phyloP scores from a whole-genome alignment of 2,888 invertebrate species.

The Cephus nigrinus region DNA sequence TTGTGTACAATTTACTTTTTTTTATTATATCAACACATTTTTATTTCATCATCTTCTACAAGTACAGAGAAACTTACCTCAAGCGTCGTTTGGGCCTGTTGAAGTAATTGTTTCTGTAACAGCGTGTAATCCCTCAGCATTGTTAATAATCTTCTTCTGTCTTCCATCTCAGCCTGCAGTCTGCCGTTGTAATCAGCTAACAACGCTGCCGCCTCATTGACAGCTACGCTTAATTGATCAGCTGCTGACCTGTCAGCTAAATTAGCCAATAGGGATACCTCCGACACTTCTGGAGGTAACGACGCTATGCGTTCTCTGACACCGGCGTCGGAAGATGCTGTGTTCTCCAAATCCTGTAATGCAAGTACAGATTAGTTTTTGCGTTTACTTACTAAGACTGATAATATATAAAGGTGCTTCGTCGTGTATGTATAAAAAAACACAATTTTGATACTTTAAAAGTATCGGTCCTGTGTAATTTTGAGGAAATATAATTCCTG shows the following conservation, averaged over 20 bases:
- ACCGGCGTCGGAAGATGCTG: slow-evolving; percentile 94
- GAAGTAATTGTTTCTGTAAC: slow-evolving; percentile 86
- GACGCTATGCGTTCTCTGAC: slow-evolving; percentile 94
- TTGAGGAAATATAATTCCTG: too few species aligned
- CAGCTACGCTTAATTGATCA: slow-evolving; percentile 80
- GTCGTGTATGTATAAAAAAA: too few species aligned
- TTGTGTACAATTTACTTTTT: background rate
- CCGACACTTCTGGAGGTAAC: slow-evolving; percentile 93
- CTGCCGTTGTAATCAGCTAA: slow-evolving; percentile 91
- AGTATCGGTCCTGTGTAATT: too few species aligned
- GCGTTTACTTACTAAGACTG: too few species aligned
- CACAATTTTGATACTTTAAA: too few species aligned
- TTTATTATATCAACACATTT: too few species aligned
- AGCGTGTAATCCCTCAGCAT: slow-evolving; percentile 91
- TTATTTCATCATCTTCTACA: too few species aligned
- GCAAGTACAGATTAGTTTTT: slow-evolving; percentile 56
- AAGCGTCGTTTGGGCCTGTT: slow-evolving; percentile 86
- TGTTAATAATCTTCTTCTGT: slow-evolving; percentile 83
- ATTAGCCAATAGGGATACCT: slow-evolving; percentile 86
- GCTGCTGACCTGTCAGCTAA: slow-evolving; percentile 86
- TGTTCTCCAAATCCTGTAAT: slow-evolving; percentile 88
- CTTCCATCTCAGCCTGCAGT: slow-evolving; percentile 88
- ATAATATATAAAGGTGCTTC: too few species aligned
- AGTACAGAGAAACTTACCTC: slow-evolving; percentile 72
- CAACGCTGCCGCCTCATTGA: slow-evolving; percentile 88